Base-by-base conservation (phyloP, 1,140 invertebrate species). In the Drosophila baimaii region DNA sequence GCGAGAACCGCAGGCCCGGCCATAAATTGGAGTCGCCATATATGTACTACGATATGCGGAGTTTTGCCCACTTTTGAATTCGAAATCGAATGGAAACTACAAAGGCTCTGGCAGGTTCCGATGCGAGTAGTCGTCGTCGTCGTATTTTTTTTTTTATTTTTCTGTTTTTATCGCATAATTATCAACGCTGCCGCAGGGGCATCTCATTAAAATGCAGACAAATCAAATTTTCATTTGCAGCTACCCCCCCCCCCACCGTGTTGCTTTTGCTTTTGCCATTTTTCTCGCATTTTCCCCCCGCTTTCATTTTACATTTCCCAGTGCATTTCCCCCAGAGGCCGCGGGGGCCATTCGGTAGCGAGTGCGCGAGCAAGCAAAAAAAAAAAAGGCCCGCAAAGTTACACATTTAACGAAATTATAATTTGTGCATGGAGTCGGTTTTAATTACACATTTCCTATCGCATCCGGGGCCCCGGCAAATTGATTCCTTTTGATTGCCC, bases 171-270 rank as follows among this genome's bases (percentile, higher is more conserved):
- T 41, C 73, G 47, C 64, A 69, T 86, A 81, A 86, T 86, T 85
- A 81, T 86, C 69, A 54, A 71, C 59, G 69, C 61, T 29, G 63
- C 82, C 72, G 73, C 59, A 54, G 83, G 73, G 55, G 35, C 64
- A 49, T 37, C 82, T 82, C 82, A 85, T 85, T 85, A 86, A 85
- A 85, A 86, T 86, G 74, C 81, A 81, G 65, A 76, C 73, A 76
- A 77, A 84, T 84, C 81, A 84, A 84, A 80, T 84, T 77, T 85
- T 56, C 72, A 65, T 81, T 65, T 83, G 19, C 68, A 71, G 39
- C 64, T 33, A n/a, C 15, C 8, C 5, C 9, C 46, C 15, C 9
- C 12, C 10, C 5, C 5, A 5, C 5, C 25, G 23, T n/a, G 31
- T 33, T 33, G 31, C 29, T 4, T 21, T 27, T 31, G 19, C 25